Conservation (phyloP, 2,113 vertebrate genomes). For the Ellobius talpinus region DNA sequence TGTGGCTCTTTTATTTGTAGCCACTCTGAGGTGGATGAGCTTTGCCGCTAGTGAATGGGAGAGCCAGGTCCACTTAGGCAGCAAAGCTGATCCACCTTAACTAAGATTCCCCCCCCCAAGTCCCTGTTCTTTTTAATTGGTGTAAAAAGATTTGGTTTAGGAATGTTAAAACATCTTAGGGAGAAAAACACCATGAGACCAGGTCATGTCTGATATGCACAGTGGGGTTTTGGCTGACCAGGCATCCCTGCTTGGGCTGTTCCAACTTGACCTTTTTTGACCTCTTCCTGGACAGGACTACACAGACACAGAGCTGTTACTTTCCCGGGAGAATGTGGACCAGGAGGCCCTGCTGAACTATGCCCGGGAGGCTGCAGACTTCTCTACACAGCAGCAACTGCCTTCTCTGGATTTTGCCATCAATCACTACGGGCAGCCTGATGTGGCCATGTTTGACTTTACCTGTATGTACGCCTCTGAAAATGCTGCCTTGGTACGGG, state of each 20-base stretch:
- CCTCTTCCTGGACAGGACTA: constrained; percentile 91
- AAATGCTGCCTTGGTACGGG: constrained; percentile 96
- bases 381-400: constrained; percentile 97
- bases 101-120: background rate
- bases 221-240: background rate
- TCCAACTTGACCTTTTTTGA: background rate
- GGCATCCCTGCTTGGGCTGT: background rate
- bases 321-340: constrained; percentile 97
- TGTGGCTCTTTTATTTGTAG: background rate
- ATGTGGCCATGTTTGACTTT: constrained; percentile 99
- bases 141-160: background rate
- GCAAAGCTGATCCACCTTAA: background rate
- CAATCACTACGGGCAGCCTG: constrained; percentile 98
- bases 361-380: constrained; percentile 95
- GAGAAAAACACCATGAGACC: background rate
- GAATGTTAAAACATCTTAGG: background rate
- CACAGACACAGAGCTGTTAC: constrained; percentile 94
- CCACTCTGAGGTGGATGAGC: background rate
- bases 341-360: constrained; percentile 96
- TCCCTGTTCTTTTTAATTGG: background rate
- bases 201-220: fast-evolving
- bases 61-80: background rate
- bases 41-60: background rate
- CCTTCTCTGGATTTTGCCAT: constrained; percentile 97
- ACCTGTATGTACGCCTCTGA: constrained; percentile 99